Percentiles rank a stretch among this genome's conserved stretches.
Conservation (phyloP, 2,797 vertebrate genomes). For the Enteromius fasciolatus region DNA sequence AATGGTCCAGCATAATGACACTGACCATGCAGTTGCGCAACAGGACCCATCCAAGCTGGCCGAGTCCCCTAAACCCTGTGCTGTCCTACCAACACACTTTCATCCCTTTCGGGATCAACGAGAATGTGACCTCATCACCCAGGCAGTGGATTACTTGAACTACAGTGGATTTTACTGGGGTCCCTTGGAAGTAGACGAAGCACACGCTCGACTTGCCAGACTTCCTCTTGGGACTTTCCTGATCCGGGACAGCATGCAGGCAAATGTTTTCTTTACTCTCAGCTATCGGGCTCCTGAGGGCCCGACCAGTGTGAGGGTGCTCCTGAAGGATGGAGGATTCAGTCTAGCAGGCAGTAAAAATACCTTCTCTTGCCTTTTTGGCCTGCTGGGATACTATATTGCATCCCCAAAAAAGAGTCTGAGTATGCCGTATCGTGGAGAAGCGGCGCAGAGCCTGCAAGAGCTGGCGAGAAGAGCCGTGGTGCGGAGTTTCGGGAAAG, state of each 20-base stretch:
- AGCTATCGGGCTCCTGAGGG: conserved; percentile 86
- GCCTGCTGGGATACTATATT: conserved; percentile 88
- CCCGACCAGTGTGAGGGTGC: conserved; percentile 89
- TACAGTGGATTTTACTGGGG: conserved; percentile 95
- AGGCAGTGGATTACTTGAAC: conserved; percentile 81
- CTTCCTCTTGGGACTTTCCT: conserved; percentile 87
- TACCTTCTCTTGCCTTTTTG: conserved; percentile 87
- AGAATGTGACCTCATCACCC: conserved; percentile 85
- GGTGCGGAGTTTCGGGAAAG: conserved; percentile 77
- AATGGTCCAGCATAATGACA: conserved; percentile 74
- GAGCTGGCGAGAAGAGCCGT: conserved; percentile 88
- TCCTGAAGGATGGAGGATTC: conserved; percentile 84
- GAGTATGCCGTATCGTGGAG: conserved; percentile 81
- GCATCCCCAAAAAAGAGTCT: conserved; percentile 84
- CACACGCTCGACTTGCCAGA: conserved; percentile 80
- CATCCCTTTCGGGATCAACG: conserved; percentile 83
- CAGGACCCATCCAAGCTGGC: conserved; percentile 12
- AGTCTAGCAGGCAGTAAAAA: conserved; percentile 88
- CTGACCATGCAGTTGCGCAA: conserved; percentile 29
- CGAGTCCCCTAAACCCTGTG: conserved; percentile 10
- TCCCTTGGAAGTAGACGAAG: conserved; percentile 85
- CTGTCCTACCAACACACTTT: conserved; percentile 78
- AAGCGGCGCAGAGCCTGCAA: conserved; percentile 83
- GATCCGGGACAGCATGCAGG: conserved; percentile 90
- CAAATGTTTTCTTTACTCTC: conserved; percentile 92